A percentile compares a stretch with the other conserved stretches of the same genome.
phyloP scores from a whole-genome alignment of 2,888 invertebrate species.

The Mamestra brassicae region DNA sequence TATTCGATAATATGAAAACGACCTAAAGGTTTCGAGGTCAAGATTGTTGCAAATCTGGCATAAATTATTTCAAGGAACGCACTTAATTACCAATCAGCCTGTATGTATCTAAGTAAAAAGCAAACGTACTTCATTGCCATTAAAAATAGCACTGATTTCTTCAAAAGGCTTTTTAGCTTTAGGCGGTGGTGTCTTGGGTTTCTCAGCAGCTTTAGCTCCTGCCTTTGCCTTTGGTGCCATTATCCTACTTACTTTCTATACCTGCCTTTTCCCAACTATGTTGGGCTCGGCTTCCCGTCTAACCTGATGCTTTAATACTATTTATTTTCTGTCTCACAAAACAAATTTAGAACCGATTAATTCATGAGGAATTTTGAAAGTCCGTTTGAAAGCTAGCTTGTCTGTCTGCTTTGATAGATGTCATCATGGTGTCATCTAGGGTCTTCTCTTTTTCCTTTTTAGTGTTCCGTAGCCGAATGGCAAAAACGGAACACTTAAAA shows the following conservation, averaged over 20 bases:
- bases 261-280: neutral
- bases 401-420: slow-evolving; percentile 15
- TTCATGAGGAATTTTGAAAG: slow-evolving; percentile 39
- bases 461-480: neutral
- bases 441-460: neutral
- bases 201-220: neutral
- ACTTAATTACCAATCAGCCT: too few relatives aligned
- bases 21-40: too few relatives aligned
- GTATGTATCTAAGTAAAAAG: neutral
- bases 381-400: slow-evolving; percentile 24
- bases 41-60: too few relatives aligned
- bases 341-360: slow-evolving; percentile 24
- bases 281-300: neutral
- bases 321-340: slow-evolving; percentile 8
- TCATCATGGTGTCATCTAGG: neutral
- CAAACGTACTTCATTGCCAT: slow-evolving; percentile 90
- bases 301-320: neutral
- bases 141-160: slow-evolving; percentile 92
- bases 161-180: slow-evolving; percentile 86
- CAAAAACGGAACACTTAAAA: neutral
- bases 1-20: too few relatives aligned
- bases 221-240: neutral
- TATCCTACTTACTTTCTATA: neutral
- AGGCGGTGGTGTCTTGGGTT: neutral
- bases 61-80: too few relatives aligned